Percentiles rank a stretch among this genome's conserved stretches.
phyloP scores from a whole-genome alignment of 2,113 vertebrate genomes.

The Rhinogobius similis region DNA sequence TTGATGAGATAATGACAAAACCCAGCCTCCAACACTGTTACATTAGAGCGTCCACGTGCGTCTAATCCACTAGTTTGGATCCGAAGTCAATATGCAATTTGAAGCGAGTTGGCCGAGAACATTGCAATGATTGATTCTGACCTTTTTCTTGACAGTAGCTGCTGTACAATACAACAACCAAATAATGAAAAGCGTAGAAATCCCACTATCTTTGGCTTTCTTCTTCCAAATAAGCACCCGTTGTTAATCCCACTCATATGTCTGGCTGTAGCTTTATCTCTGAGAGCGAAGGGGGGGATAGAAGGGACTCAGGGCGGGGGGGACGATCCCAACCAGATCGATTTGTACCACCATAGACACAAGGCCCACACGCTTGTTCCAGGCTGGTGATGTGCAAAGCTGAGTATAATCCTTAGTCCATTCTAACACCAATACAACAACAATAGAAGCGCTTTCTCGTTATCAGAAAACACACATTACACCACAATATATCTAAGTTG shows the following conservation, averaged over 20 bases:
- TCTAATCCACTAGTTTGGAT: constrained; percentile 50
- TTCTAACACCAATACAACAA: constrained; percentile 11
- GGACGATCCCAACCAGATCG: constrained; percentile 54
- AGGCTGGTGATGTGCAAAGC: constrained; percentile 23
- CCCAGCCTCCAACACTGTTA: constrained; percentile 29
- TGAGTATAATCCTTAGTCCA: constrained; percentile 32
- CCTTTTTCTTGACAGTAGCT: constrained; percentile 67
- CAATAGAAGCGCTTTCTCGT: background rate
- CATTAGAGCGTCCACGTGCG: constrained; percentile 55
- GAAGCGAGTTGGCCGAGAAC: constrained; percentile 56
- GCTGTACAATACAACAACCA: constrained; percentile 59
- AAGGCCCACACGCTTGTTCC: constrained; percentile 10
- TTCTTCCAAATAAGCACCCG: constrained; percentile 59
- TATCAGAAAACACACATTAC: constrained; percentile 11
- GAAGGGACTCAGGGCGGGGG: constrained; percentile 36
- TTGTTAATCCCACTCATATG: constrained; percentile 68
- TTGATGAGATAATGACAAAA: constrained; percentile 14
- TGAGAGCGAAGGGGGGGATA: constrained; percentile 34
- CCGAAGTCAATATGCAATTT: constrained; percentile 75
- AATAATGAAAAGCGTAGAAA: constrained; percentile 70
- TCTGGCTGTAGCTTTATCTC: constrained; percentile 65
- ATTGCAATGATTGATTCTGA: constrained; percentile 73
- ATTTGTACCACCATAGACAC: constrained; percentile 48
- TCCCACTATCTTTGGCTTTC: constrained; percentile 65
- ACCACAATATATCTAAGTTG: too few species aligned